A percentile compares a stretch with the other conserved stretches of the same genome.
Conservation (phyloP, 2,888 invertebrate genomes). For the Octonoba sinensis region DNA sequence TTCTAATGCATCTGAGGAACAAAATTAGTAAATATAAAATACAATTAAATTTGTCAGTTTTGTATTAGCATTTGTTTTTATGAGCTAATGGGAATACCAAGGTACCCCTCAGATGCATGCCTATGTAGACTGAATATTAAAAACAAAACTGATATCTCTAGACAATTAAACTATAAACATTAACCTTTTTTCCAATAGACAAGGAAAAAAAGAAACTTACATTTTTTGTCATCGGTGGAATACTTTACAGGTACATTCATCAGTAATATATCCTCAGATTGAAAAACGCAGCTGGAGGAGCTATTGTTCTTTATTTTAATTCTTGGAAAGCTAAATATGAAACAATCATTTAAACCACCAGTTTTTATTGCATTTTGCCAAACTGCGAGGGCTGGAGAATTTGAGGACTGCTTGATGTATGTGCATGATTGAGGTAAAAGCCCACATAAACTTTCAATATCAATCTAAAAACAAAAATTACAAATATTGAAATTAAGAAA, state of each 20-base stretch:
- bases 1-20: no score
- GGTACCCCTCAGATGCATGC: no score
- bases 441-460: constrained; percentile 46
- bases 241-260: constrained; percentile 11
- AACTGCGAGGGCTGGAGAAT: constrained; percentile 12
- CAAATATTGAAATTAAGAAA: background rate
- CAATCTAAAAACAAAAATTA: constrained; percentile 34
- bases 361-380: constrained; percentile 33
- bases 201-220: constrained; percentile 14
- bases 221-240: constrained; percentile 28
- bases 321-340: constrained; percentile 36
- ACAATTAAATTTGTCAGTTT: no score
- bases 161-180: background rate
- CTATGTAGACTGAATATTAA: background rate
- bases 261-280: constrained; percentile 5
- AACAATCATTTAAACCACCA: constrained; percentile 29
- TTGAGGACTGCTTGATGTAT: constrained; percentile 18
- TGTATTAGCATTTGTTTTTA: no score
- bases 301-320: constrained; percentile 44
- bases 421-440: constrained; percentile 35
- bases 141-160: background rate
- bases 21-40: no score
- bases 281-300: constrained; percentile 21
- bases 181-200: background rate
- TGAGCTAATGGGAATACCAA: no score